phyloP scores from a whole-genome alignment of 2,113 vertebrate species.

The Ctenodactylus gundi region DNA sequence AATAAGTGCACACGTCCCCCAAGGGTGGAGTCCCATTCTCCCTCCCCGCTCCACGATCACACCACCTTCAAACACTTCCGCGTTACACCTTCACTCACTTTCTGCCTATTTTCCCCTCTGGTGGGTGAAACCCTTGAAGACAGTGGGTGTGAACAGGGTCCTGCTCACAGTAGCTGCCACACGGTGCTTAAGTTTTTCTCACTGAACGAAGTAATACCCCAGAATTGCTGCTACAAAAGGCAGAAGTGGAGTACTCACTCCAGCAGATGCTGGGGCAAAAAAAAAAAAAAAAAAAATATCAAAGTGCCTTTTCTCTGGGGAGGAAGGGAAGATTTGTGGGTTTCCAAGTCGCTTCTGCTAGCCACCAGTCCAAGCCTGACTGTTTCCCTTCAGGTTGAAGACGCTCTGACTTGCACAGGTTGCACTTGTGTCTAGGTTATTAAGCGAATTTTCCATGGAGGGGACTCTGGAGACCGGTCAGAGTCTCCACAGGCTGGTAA shows the following conservation, averaged over 20 bases:
- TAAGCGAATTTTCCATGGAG: not conserved
- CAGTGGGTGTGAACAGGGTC: not conserved
- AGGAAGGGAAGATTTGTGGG: no score
- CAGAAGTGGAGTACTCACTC: not conserved
- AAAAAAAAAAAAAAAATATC: no score
- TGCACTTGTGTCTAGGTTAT: not conserved
- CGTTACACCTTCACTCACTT: not conserved
- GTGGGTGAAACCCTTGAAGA: constrained; percentile 35
- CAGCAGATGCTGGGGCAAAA: not conserved
- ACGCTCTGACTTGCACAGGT: not conserved
- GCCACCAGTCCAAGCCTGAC: not conserved
- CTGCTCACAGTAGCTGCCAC: not conserved
- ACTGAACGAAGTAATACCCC: not conserved
- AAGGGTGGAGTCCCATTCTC: not conserved
- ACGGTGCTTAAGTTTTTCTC: not conserved
- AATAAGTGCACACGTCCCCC: not conserved
- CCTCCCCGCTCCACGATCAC: constrained; percentile 2
- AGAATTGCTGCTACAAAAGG: not conserved
- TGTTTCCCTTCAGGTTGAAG: not conserved
- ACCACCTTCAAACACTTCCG: not conserved
- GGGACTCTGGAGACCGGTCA: not conserved
- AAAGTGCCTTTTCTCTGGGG: not conserved
- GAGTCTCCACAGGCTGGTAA: not conserved
- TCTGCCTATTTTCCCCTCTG: not conserved
- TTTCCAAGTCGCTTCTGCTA: not conserved